Conservation (phyloP, 2,888 invertebrate species). For the Tipula vernalis region DNA sequence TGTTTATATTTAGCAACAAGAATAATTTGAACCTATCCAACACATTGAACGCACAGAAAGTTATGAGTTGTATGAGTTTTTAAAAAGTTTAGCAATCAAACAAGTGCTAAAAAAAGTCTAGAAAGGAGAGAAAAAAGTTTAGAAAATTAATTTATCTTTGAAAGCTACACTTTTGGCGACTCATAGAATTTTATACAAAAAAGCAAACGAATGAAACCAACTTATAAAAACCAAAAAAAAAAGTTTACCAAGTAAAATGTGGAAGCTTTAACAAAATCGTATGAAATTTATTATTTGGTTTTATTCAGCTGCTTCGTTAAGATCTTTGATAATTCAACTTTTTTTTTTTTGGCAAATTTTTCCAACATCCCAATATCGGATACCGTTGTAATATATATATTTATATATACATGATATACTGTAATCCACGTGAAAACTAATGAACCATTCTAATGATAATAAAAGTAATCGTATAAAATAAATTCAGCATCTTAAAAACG, state of each 20-base stretch:
- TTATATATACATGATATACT: not conserved
- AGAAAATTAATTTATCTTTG: not conserved
- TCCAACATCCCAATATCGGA: too few species aligned
- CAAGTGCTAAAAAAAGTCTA: not conserved
- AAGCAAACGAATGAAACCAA: not conserved
- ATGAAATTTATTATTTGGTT: too few species aligned
- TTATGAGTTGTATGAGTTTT: not conserved
- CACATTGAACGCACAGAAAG: not conserved
- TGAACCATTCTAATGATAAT: not conserved
- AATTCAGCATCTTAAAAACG: not conserved
- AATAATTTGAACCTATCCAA: not conserved
- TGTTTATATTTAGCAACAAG: not conserved
- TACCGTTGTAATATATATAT: not conserved
- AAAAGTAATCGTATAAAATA: not conserved
- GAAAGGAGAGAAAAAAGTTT: not conserved
- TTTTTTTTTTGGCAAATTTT: too few species aligned
- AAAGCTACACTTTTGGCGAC: not conserved
- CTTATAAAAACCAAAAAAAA: not conserved
- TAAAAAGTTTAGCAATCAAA: not conserved
- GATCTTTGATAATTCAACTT: too few species aligned
- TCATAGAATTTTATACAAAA: not conserved
- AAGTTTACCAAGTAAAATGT: not conserved
- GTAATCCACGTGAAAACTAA: not conserved
- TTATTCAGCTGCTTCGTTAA: too few species aligned
- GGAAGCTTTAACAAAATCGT: not conserved